phyloP scores from a whole-genome alignment of 2,113 vertebrate species.

The Rhinopomastus cyanomelas region DNA sequence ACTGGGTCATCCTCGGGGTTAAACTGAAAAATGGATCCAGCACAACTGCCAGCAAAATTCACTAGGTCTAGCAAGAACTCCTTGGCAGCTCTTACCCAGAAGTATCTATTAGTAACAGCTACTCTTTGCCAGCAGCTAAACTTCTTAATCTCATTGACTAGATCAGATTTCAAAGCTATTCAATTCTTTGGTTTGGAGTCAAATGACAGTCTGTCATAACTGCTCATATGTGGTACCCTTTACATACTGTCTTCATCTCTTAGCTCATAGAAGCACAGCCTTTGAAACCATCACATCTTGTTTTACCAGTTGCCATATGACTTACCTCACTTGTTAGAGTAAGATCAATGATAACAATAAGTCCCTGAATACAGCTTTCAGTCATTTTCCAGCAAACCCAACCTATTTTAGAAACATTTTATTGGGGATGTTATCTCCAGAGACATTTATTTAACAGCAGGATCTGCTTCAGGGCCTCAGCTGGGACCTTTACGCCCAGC shows the following conservation, averaged over 20 bases:
- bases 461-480: constrained; percentile 36
- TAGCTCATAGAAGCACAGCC: background rate
- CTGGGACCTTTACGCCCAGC: constrained; percentile 27
- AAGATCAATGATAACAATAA: background rate
- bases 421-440: background rate
- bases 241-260: constrained; percentile 1
- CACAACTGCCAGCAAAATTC: constrained; percentile 34
- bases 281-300: constrained; percentile 21
- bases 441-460: constrained; percentile 50
- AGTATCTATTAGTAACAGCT: constrained; percentile 32
- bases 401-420: background rate
- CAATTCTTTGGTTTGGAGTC: constrained; percentile 36
- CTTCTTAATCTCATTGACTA: constrained; percentile 34
- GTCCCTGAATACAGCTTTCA: background rate
- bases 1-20: constrained; percentile 17
- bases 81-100: constrained; percentile 33
- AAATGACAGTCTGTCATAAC: constrained; percentile 43
- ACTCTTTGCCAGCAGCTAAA: constrained; percentile 53
- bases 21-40: constrained; percentile 26
- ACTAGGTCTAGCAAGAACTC: constrained; percentile 24
- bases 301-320: background rate
- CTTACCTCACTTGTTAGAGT: background rate
- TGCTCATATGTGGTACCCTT: background rate
- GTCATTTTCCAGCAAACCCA: constrained; percentile 12
- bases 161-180: constrained; percentile 45